These are phyloP conservation scores for Sander vitreus DNA, from an alignment of 2,113 vertebrate genomes.

Conservation along the genomic window DNA sequence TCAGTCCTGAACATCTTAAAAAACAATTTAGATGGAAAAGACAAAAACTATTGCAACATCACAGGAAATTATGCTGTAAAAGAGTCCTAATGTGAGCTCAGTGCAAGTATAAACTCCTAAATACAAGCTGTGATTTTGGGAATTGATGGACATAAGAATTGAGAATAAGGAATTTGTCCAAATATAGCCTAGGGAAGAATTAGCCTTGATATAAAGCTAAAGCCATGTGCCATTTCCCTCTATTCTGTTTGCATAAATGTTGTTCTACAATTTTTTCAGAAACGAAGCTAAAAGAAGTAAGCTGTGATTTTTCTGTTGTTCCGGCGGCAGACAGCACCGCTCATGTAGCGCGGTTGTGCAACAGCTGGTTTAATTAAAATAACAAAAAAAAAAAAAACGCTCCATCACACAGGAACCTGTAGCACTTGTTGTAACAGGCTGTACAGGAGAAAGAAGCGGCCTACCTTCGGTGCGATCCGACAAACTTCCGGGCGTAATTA, in stretches of 20 bases:
- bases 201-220: background rate
- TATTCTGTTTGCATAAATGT: background rate
- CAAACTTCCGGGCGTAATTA: constrained; percentile 33
- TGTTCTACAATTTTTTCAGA: background rate
- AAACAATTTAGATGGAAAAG: background rate
- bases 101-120: background rate
- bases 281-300: background rate
- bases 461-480: constrained; percentile 59
- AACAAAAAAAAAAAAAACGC: background rate
- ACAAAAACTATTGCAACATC: background rate
- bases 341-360: background rate
- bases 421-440: background rate
- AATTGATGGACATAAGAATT: background rate
- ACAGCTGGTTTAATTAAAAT: background rate
- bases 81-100: background rate
- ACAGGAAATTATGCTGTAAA: background rate
- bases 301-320: background rate
- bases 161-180: background rate
- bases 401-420: background rate
- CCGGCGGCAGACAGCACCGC: background rate
- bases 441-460: background rate
- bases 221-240: background rate
- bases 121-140: background rate
- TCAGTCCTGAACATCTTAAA: background rate
- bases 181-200: background rate